Percentiles rank a stretch among this genome's conserved stretches.
Conservation (phyloP, 92 coral and sea anemone species). For the Meandrina meandrites region DNA sequence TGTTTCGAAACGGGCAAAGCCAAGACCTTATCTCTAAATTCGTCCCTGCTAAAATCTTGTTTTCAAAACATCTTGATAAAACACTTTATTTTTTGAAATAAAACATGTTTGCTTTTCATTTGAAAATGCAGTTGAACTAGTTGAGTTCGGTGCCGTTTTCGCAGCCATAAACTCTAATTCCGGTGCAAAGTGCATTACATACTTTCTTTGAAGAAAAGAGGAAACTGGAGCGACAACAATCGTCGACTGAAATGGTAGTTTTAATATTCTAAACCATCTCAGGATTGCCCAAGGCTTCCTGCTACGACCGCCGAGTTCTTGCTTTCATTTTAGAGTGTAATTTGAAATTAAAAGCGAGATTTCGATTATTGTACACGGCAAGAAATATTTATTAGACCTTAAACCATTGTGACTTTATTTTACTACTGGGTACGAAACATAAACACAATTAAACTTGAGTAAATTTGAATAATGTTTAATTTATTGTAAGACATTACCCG, state of each 20-base stretch:
- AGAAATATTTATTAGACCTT: not conserved
- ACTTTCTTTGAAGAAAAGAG: no score
- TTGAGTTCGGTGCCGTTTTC: not conserved
- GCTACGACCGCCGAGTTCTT: not conserved
- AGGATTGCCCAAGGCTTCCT: no score
- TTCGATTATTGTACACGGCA: not conserved
- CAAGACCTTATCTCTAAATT: not conserved
- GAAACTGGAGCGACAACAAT: no score
- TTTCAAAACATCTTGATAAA: not conserved
- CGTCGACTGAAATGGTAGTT: not conserved
- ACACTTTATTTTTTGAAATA: not conserved
- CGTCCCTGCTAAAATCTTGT: not conserved
- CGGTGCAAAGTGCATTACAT: no score
- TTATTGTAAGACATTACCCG: not conserved
- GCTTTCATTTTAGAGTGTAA: not conserved
- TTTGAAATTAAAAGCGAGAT: not conserved
- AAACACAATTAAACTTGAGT: not conserved
- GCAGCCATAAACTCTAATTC: no score
- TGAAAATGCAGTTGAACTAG: not conserved
- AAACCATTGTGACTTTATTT: not conserved
- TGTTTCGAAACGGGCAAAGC: not conserved
- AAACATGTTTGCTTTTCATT: not conserved
- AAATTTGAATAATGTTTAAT: not conserved
- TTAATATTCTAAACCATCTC: no score
- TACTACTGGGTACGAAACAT: not conserved